Percentiles rank a stretch among this genome's conserved stretches.
Conservation (phyloP, 1,140 invertebrate species). For the Cotesia chilonis region DNA sequence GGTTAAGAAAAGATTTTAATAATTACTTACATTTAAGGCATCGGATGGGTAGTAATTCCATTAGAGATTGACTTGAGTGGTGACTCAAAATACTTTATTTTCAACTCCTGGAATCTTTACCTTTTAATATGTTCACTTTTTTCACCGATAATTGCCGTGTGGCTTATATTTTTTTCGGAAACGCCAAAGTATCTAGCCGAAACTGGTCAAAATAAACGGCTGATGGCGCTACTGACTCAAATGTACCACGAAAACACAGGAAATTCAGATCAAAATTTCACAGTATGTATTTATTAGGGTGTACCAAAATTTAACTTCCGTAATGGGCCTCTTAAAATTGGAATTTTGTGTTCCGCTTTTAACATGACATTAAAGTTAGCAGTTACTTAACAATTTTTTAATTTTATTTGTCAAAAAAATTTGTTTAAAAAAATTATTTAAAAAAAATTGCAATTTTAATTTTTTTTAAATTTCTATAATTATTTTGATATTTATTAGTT, state of each 20-base stretch:
- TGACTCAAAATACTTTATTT: constrained; percentile 47
- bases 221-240: constrained; percentile 64
- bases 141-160: constrained; percentile 42
- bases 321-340: no score
- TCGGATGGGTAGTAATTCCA: constrained; percentile 67
- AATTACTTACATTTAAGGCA: constrained; percentile 54
- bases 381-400: no score
- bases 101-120: constrained; percentile 66
- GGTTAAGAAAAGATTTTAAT: neutral
- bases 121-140: constrained; percentile 51
- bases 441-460: no score
- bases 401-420: no score
- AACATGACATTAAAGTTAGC: no score
- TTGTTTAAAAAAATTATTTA: no score
- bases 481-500: no score
- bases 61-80: constrained; percentile 54
- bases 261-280: constrained; percentile 62
- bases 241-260: constrained; percentile 69
- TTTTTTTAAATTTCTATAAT: no score
- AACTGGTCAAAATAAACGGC: constrained; percentile 63
- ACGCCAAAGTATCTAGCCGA: constrained; percentile 68
- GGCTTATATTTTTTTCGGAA: constrained; percentile 59
- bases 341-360: no score
- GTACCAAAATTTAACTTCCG: no score
- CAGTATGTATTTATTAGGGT: constrained; percentile 50